Evolutionary conservation across 2,797 vertebrate genomes (phyloP).

Genomic region (Coilia nasus): DNA sequence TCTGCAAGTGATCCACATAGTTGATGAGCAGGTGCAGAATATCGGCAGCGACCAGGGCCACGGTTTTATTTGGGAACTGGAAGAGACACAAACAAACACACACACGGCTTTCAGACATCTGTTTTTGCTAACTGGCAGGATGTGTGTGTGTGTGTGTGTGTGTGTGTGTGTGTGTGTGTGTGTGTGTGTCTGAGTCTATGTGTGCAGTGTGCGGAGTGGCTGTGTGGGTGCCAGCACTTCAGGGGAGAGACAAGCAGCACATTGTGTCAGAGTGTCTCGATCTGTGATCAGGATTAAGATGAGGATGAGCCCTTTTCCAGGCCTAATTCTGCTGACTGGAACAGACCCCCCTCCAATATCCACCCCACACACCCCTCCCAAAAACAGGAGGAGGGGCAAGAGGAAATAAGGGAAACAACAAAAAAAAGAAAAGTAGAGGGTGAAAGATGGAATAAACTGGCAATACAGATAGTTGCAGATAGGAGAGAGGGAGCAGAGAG

Average conservation of each 20-base stretch:
- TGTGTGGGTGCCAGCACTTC: neutral
- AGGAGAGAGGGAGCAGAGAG: neutral
- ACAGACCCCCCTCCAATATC: neutral
- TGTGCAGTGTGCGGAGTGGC: slow-evolving; percentile 5
- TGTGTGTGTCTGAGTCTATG: neutral
- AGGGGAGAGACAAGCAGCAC: slow-evolving; percentile 25
- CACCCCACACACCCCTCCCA: neutral
- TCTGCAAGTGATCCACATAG: slow-evolving; percentile 89
- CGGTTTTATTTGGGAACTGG: slow-evolving; percentile 97
- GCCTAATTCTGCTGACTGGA: slow-evolving; percentile 36
- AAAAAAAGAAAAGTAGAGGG: neutral
- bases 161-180: neutral
- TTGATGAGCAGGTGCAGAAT: slow-evolving; percentile 94
- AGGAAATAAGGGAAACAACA: neutral
- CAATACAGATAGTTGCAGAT: neutral
- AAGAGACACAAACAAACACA: slow-evolving; percentile 30
- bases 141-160: neutral
- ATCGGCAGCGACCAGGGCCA: slow-evolving; percentile 94
- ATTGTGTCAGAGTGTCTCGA: slow-evolving; percentile 18
- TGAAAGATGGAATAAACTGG: neutral
- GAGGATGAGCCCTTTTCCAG: slow-evolving; percentile 32
- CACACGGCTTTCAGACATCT: slow-evolving; percentile 19
- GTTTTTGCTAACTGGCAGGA: slow-evolving; percentile 28
- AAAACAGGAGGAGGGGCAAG: neutral
- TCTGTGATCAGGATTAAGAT: slow-evolving; percentile 34